Conservation (phyloP, 2,113 vertebrate genomes). For the Arizona elegans region DNA sequence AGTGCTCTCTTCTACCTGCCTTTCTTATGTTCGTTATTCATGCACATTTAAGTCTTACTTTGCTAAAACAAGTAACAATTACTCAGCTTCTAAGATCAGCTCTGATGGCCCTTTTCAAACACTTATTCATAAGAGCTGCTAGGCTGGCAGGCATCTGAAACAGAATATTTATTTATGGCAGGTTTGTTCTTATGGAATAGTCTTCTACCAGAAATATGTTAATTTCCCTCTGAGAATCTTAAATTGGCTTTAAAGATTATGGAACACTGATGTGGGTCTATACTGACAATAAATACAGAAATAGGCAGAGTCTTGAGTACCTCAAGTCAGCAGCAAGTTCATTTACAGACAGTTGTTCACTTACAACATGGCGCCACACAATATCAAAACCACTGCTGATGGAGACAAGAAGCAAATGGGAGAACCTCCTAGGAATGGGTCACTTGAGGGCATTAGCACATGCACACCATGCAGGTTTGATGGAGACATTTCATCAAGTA, state of each 20-base stretch:
- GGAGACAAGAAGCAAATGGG: conserved; percentile 53
- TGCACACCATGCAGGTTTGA: conserved; percentile 71
- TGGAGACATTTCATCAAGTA: conserved; percentile 43
- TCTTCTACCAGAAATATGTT: not conserved
- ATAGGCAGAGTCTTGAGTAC: not conserved
- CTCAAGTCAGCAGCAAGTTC: conserved; percentile 39
- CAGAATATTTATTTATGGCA: not conserved
- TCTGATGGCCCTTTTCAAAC: not conserved
- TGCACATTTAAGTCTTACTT: not conserved
- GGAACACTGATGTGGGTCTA: not conserved
- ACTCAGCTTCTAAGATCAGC: not conserved
- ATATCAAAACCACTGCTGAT: conserved; percentile 43
- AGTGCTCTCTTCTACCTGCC: conserved; percentile 30
- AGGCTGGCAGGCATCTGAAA: not conserved
- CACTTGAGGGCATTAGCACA: conserved; percentile 57
- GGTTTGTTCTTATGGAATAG: not conserved
- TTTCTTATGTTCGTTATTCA: not conserved
- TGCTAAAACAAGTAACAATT: not conserved
- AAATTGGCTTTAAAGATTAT: not conserved
- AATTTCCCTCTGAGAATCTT: not conserved
- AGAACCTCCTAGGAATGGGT: conserved; percentile 30
- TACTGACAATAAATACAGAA: not conserved
- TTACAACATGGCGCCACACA: conserved; percentile 34
- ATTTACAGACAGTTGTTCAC: conserved; percentile 17
- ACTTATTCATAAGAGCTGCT: not conserved